Evolutionary conservation across 37 sponge, comb jelly and placozoan genomes (phyloP).

Genomic region (Ianthella basta): DNA sequence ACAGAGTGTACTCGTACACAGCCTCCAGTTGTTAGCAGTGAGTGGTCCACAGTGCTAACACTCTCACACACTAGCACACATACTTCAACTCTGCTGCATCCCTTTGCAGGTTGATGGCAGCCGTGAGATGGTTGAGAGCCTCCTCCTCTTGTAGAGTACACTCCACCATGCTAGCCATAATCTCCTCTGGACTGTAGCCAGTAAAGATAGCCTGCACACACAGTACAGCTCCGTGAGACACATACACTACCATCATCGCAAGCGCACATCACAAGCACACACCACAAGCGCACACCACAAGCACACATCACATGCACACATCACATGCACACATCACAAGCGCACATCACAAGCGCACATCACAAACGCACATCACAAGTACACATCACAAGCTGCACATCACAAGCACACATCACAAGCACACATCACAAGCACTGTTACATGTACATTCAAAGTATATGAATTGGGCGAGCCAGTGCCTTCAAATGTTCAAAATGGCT

Average conservation of each 20-base stretch:
- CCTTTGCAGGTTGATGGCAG: background rate
- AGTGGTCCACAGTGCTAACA: too few species aligned
- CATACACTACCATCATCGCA: too few species aligned
- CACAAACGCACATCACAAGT: background rate
- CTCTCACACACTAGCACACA: too few species aligned
- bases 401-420: background rate
- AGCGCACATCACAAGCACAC: too few species aligned
- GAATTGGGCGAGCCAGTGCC: background rate
- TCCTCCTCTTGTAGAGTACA: background rate
- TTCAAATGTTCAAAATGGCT: slow-evolving; percentile 1
- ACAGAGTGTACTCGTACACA: too few species aligned
- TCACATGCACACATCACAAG: too few species aligned
- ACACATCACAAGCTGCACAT: background rate
- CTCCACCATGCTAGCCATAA: background rate
- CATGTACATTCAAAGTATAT: background rate
- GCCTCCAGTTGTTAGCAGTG: too few species aligned
- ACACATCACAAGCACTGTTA: background rate
- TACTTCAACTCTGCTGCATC: slow-evolving; percentile 12
- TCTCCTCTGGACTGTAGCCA: background rate
- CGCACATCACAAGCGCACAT: too few species aligned
- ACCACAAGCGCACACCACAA: too few species aligned
- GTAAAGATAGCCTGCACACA: background rate
- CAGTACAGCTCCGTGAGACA: too few species aligned
- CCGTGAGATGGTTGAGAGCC: background rate
- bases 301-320: too few species aligned